Percentiles rank a stretch among this genome's conserved stretches.
Evolutionary conservation across 2,888 invertebrate species (phyloP).

Genomic region (Metellina segmentata): DNA sequence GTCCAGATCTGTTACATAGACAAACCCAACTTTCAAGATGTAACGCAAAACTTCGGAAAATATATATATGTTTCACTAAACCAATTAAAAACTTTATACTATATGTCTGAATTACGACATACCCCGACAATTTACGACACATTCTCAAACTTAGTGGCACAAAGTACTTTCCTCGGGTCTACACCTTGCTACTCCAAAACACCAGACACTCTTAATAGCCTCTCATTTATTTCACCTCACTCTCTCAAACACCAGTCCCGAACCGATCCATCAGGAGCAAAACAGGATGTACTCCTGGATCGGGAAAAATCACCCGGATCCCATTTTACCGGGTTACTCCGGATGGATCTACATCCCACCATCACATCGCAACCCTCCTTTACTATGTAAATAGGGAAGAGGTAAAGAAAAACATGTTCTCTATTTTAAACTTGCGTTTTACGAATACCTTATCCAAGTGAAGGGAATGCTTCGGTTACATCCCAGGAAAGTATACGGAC

Average conservation of each 20-base stretch:
- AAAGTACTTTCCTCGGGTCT: too few species aligned
- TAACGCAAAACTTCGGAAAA: too few species aligned
- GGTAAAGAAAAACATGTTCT: slow-evolving; percentile 30
- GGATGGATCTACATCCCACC: not conserved
- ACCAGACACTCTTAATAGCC: not conserved
- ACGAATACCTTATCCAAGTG: slow-evolving; percentile 50
- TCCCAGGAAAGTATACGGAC: not conserved
- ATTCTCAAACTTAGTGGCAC: too few species aligned
- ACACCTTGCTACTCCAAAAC: too few species aligned
- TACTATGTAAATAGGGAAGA: slow-evolving; percentile 52
- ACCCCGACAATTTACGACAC: too few species aligned
- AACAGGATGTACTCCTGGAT: not conserved
- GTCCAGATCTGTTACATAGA: too few species aligned
- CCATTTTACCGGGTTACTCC: not conserved
- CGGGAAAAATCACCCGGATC: slow-evolving; percentile 32
- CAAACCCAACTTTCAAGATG: too few species aligned
- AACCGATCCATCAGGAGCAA: slow-evolving; percentile 5
- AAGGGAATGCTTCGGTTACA: not conserved
- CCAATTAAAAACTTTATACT: not conserved
- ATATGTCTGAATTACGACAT: not conserved
- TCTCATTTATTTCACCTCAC: not conserved
- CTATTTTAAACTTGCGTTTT: slow-evolving; percentile 45
- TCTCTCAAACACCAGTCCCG: not conserved
- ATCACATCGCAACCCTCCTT: slow-evolving; percentile 23
- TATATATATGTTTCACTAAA: too few species aligned